Conservation (phyloP, 2,888 invertebrate genomes). For the Dendrolimus houi region DNA sequence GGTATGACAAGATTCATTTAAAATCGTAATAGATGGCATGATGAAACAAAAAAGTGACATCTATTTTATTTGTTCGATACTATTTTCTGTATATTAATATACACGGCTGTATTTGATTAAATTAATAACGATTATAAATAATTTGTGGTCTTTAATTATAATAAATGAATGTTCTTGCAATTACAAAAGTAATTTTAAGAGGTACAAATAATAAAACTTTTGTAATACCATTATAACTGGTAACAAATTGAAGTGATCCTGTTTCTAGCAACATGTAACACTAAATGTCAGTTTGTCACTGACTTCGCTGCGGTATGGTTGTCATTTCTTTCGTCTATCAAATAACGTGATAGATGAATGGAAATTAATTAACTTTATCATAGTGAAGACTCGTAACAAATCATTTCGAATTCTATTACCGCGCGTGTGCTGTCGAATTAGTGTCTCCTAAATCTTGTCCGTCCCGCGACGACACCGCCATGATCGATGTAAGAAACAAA, state of each 20-base stretch:
- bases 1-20: too few species aligned
- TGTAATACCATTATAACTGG: background rate
- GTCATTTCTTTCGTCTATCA: conserved; percentile 68
- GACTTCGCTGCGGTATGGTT: conserved; percentile 71
- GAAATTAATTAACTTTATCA: conserved; percentile 62
- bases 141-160: too few species aligned
- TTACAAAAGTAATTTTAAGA: too few species aligned
- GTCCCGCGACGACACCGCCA: conserved; percentile 53
- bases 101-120: too few species aligned
- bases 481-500: conserved; percentile 76
- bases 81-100: background rate
- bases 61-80: background rate
- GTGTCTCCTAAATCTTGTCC: conserved; percentile 31
- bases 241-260: background rate
- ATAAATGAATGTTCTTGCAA: too few species aligned
- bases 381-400: conserved; percentile 44
- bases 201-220: too few species aligned
- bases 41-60: background rate
- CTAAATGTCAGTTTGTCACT: conserved; percentile 67
- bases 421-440: conserved; percentile 32
- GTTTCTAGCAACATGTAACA: conserved; percentile 7
- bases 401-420: conserved; percentile 32
- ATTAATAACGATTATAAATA: too few species aligned
- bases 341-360: conserved; percentile 67
- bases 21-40: background rate